Evolutionary conservation across 1,140 invertebrate genomes (phyloP).

Genomic region (Plectus sambesii): DNA sequence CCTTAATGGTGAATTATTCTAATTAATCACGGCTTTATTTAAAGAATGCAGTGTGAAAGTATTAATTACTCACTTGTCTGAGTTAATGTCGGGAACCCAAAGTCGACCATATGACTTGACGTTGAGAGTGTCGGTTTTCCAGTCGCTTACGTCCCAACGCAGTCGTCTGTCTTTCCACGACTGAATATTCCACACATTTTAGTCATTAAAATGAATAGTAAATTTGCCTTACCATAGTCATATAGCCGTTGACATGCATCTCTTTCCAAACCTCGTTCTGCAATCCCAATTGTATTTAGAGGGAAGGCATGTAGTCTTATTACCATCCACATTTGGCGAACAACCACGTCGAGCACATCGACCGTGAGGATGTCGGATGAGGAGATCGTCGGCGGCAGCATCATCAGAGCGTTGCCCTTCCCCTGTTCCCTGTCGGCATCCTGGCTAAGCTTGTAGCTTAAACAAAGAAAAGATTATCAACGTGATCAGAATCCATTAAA

Average conservation of each 20-base stretch:
- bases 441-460: conserved; percentile 27
- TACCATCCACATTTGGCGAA: conserved; percentile 27
- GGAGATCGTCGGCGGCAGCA: conserved; percentile 27
- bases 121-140: conserved; percentile 24
- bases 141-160: conserved; percentile 20
- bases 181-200: too few relatives aligned
- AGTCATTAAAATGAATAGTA: too few relatives aligned
- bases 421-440: conserved; percentile 26
- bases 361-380: conserved; percentile 24
- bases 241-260: conserved; percentile 28
- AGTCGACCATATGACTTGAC: conserved; percentile 25
- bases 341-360: conserved; percentile 19
- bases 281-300: too few relatives aligned
- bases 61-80: conserved; percentile 22
- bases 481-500: too few relatives aligned
- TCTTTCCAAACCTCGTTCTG: conserved; percentile 28
- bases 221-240: conserved; percentile 23
- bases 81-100: conserved; percentile 28
- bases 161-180: conserved; percentile 27
- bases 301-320: too few relatives aligned
- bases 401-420: conserved; percentile 26
- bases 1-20: too few relatives aligned
- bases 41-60: too few relatives aligned
- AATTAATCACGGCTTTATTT: too few relatives aligned
- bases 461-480: too few relatives aligned